Percentiles rank a stretch among this genome's conserved stretches.
phyloP scores from a whole-genome alignment of 1,140 invertebrate species.

The Pectinophora gossypiella region DNA sequence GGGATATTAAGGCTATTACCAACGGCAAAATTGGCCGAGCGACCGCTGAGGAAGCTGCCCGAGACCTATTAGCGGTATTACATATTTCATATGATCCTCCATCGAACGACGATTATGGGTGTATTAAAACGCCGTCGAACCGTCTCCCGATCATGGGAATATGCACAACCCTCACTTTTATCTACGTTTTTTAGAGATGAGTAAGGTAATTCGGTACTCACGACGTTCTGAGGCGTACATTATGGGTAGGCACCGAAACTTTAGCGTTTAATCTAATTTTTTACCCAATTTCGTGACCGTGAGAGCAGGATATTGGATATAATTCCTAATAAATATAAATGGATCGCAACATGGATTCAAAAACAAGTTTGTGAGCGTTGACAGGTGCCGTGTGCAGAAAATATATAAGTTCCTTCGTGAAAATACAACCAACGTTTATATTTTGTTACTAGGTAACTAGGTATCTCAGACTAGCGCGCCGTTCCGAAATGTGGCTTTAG shows the following conservation, averaged over 20 bases:
- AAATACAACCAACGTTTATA: no score
- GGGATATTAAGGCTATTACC: conserved; percentile 66
- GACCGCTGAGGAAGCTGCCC: conserved; percentile 69
- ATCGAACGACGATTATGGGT: conserved; percentile 57
- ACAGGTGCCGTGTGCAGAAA: no score
- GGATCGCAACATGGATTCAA: no score
- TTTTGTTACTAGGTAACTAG: no score
- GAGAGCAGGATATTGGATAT: conserved; percentile 18
- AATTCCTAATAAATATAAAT: no score
- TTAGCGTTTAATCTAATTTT: conserved; percentile 31
- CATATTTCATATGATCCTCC: conserved; percentile 61
- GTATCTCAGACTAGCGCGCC: no score
- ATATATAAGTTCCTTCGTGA: no score
- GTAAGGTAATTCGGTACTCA: conserved; percentile 53
- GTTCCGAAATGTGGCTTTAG: no score
- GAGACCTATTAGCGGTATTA: conserved; percentile 64
- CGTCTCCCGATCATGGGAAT: conserved; percentile 56
- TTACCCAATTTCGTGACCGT: conserved; percentile 22
- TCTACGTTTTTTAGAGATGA: conserved; percentile 59
- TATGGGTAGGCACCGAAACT: conserved; percentile 39
- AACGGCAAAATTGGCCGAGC: conserved; percentile 57
- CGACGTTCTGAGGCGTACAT: conserved; percentile 32
- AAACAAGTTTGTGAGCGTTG: no score
- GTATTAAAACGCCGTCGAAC: conserved; percentile 54
- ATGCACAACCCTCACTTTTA: conserved; percentile 38